Percentiles rank a stretch among this genome's conserved stretches.
Evolutionary conservation across 2,888 invertebrate genomes (phyloP).

Genomic region (Polydrusus cervinus): DNA sequence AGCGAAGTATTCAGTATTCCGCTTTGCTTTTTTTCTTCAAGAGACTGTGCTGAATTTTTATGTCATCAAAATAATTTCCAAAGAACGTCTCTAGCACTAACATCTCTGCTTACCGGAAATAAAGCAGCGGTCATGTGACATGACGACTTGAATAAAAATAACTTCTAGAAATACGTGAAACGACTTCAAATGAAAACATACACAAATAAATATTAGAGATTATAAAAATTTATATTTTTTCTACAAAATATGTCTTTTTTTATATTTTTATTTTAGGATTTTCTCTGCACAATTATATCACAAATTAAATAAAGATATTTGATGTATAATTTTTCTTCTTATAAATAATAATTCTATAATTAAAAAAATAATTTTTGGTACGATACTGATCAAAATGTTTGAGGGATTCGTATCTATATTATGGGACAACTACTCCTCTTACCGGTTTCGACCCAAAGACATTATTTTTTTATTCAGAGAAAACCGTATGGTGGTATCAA

Average conservation of each 20-base stretch:
- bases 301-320: no score
- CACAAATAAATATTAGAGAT: constrained; percentile 24
- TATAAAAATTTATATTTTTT: constrained; percentile 45
- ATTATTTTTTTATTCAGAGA: no score
- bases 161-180: constrained; percentile 45
- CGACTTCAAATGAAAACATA: constrained; percentile 34
- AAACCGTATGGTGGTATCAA: no score
- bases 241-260: constrained; percentile 37
- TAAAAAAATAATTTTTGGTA: no score
- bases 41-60: constrained; percentile 7
- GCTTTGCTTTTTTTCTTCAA: background rate
- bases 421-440: no score
- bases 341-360: no score
- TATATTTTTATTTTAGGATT: no score
- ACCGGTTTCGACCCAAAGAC: no score
- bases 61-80: constrained; percentile 3
- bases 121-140: constrained; percentile 46
- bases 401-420: no score
- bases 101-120: constrained; percentile 39
- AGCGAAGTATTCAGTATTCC: background rate
- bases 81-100: constrained; percentile 38
- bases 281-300: no score
- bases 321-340: no score
- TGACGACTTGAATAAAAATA: constrained; percentile 47
- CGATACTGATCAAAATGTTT: no score